Percentiles rank a stretch among this genome's conserved stretches.
Conservation (phyloP, 2,797 vertebrate genomes). For the Anabas testudineus region DNA sequence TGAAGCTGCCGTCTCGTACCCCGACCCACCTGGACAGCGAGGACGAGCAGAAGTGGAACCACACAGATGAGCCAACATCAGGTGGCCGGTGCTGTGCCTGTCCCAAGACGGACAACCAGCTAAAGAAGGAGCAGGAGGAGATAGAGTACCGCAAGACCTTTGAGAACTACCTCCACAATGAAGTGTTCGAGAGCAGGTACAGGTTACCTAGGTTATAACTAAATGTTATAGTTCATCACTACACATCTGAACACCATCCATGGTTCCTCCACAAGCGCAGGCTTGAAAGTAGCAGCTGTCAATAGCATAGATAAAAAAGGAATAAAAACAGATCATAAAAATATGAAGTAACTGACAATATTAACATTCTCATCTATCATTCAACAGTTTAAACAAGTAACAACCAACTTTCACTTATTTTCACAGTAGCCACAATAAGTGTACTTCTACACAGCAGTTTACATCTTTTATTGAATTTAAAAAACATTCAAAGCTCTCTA, state of each 20-base stretch:
- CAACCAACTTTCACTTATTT: not conserved
- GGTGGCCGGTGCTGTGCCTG: constrained; percentile 90
- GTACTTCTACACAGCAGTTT: not conserved
- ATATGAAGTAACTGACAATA: not conserved
- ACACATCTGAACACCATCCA: too few species aligned
- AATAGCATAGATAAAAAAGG: too few species aligned
- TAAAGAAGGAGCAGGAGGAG: constrained; percentile 95
- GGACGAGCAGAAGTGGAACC: constrained; percentile 86
- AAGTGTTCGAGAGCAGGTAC: constrained; percentile 94
- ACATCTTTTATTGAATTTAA: not conserved
- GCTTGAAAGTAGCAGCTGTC: too few species aligned
- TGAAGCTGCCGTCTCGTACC: constrained; percentile 91
- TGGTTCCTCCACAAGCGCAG: not conserved
- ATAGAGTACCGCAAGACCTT: constrained; percentile 94
- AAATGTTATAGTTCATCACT: not conserved
- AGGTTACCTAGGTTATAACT: not conserved
- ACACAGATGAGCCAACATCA: constrained; percentile 85
- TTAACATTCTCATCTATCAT: not conserved
- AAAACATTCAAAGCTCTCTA: not conserved
- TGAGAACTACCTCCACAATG: constrained; percentile 97
- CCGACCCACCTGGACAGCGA: constrained; percentile 83
- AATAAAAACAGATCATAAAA: not conserved
- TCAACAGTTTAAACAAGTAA: not conserved
- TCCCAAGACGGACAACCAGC: constrained; percentile 94
- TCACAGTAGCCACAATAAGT: not conserved